Evolutionary conservation across 2,113 vertebrate genomes (phyloP).

Genomic region (Ageneiosus marmoratus): DNA sequence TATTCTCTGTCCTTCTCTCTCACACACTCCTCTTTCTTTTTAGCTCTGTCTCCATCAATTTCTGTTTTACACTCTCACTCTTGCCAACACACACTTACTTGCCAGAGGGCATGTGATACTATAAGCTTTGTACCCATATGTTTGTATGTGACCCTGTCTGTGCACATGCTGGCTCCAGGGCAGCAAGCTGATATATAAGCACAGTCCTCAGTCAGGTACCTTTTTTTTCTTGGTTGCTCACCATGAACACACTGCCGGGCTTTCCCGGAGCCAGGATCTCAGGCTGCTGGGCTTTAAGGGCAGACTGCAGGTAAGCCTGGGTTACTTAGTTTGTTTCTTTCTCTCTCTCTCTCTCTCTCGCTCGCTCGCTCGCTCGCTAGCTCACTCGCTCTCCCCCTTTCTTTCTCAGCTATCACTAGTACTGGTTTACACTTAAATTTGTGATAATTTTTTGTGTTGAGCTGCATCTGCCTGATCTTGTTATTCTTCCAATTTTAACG

Average conservation of each 20-base stretch:
- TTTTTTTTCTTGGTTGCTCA: conserved; percentile 39
- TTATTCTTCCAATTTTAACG: background rate
- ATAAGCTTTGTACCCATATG: conserved; percentile 15
- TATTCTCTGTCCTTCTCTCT: conserved; percentile 30
- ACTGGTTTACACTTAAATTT: background rate
- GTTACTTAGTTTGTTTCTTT: background rate
- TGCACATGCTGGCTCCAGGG: conserved; percentile 38
- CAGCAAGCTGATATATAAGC: conserved; percentile 46
- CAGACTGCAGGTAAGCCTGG: conserved; percentile 82
- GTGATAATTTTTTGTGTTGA: background rate
- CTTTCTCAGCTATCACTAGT: background rate
- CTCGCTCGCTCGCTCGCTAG: background rate
- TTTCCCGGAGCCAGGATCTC: conserved; percentile 88
- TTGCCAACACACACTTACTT: conserved; percentile 5
- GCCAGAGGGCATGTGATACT: conserved; percentile 54
- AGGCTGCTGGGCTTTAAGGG: conserved; percentile 85
- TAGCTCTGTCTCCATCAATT: background rate
- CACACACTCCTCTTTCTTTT: background rate
- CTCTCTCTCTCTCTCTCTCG: background rate
- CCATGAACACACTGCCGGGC: conserved; percentile 81
- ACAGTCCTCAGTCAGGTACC: conserved; percentile 39
- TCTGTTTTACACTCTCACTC: conserved; percentile 13
- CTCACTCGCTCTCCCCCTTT: background rate
- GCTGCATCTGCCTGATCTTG: background rate
- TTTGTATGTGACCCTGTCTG: conserved; percentile 30